phyloP scores from a whole-genome alignment of 2,797 vertebrate species.

The Sebastes hopkinsi region DNA sequence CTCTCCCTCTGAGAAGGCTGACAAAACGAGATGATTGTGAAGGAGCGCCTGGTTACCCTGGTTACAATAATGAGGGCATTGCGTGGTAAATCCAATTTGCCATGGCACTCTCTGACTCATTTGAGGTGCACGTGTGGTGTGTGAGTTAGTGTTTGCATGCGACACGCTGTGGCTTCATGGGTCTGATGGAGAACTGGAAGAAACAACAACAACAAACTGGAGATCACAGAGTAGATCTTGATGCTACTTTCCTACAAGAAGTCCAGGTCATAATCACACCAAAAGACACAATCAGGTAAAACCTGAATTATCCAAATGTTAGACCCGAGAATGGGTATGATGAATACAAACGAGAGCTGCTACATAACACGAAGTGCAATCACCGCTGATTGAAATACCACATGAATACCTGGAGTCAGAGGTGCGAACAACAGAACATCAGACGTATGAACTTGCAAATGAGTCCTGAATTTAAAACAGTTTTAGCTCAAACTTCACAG shows the following conservation, averaged over 20 bases:
- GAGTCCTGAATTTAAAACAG: slow-evolving; percentile 1
- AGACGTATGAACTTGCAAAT: slow-evolving; percentile 9
- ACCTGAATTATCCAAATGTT: background rate
- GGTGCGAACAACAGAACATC: slow-evolving; percentile 10
- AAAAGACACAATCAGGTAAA: background rate
- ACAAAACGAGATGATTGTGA: slow-evolving; percentile 70
- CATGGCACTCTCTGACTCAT: slow-evolving; percentile 54
- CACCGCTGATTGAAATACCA: slow-evolving; percentile 8
- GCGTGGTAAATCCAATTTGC: slow-evolving; percentile 73
- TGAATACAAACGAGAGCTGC: background rate
- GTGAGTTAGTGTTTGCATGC: slow-evolving; percentile 18
- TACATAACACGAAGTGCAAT: background rate
- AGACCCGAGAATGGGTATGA: background rate
- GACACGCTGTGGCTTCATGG: background rate
- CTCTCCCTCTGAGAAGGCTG: slow-evolving; percentile 46
- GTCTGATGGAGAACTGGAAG: background rate
- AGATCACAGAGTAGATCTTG: background rate
- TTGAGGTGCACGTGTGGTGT: slow-evolving; percentile 35
- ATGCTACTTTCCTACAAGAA: background rate
- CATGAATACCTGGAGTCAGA: slow-evolving; percentile 1
- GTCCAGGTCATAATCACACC: background rate
- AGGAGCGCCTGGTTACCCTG: slow-evolving; percentile 74
- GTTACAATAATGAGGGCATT: slow-evolving; percentile 78
- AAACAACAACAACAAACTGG: background rate
- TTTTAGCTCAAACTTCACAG: background rate